Conservation (phyloP, 2,888 invertebrate species). For the Trisateles emortualis region DNA sequence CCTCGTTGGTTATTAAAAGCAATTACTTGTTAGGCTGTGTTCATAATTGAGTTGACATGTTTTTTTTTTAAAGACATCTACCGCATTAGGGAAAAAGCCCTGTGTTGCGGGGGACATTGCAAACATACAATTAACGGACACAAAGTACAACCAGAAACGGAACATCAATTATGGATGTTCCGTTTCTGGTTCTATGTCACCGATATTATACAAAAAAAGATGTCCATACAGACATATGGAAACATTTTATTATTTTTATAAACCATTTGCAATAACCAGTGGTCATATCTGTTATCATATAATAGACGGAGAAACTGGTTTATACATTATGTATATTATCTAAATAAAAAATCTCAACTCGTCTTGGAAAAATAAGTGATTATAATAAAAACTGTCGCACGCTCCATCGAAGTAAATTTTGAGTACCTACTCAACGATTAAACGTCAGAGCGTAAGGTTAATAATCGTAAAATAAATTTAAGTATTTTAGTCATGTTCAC, state of each 20-base stretch:
- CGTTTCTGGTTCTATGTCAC: no score
- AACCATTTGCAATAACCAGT: no score
- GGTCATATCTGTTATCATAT: no score
- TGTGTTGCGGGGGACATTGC: no score
- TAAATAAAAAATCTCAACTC: constrained; percentile 1
- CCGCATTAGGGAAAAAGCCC: no score
- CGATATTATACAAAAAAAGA: no score
- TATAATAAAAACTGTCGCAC: constrained; percentile 24
- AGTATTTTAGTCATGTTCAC: no score
- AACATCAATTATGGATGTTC: background rate
- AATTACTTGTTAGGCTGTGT: constrained; percentile 35
- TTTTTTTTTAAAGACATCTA: no score
- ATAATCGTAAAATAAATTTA: constrained; percentile 3
- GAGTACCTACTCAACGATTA: background rate
- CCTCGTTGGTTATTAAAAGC: constrained; percentile 37
- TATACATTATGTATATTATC: constrained; percentile 3
- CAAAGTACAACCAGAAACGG: no score
- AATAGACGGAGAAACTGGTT: constrained; percentile 30
- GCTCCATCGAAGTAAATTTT: background rate
- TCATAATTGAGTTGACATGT: constrained; percentile 28
- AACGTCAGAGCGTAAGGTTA: background rate
- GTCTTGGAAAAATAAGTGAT: constrained; percentile 26
- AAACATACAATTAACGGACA: no score
- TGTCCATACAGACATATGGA: no score
- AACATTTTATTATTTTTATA: no score